Evolutionary conservation across 2,797 vertebrate species (phyloP).

Genomic region (Fratercula arctica): DNA sequence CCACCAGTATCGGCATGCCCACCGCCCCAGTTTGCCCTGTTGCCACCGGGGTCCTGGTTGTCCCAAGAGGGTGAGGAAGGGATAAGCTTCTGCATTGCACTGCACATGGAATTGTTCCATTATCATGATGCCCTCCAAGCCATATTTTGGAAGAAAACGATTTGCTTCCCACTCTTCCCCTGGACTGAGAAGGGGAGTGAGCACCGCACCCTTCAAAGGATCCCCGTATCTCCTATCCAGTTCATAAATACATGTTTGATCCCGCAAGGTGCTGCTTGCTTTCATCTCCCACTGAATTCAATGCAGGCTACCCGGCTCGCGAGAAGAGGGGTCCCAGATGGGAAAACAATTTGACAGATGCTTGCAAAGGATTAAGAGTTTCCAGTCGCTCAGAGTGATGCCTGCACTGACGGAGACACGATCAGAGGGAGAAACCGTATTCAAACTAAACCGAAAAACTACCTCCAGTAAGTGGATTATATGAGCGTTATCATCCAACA

Average conservation of each 20-base stretch:
- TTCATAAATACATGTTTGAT: neutral
- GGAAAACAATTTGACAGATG: constrained; percentile 36
- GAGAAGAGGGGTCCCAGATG: neutral
- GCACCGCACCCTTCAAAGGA: neutral
- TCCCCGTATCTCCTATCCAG: fast-evolving
- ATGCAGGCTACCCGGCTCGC: neutral
- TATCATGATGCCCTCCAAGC: neutral
- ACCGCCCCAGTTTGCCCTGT: fast-evolving
- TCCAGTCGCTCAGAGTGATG: neutral
- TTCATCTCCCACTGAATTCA: constrained; percentile 4
- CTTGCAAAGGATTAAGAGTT: constrained; percentile 54
- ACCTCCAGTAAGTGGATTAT: constrained; percentile 40
- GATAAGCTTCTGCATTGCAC: neutral
- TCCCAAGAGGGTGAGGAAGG: fast-evolving
- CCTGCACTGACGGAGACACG: neutral
- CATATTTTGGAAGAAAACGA: neutral
- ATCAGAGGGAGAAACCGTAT: neutral
- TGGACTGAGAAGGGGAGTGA: fast-evolving
- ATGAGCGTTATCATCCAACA: neutral
- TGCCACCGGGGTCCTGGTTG: neutral
- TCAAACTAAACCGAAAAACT: neutral
- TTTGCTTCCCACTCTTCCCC: fast-evolving
- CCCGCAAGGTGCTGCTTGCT: neutral
- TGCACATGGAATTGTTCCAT: neutral
- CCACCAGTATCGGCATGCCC: neutral